These are phyloP conservation scores for Alauda arvensis DNA, from an alignment of 2,797 vertebrate species.

Conservation along the genomic window DNA sequence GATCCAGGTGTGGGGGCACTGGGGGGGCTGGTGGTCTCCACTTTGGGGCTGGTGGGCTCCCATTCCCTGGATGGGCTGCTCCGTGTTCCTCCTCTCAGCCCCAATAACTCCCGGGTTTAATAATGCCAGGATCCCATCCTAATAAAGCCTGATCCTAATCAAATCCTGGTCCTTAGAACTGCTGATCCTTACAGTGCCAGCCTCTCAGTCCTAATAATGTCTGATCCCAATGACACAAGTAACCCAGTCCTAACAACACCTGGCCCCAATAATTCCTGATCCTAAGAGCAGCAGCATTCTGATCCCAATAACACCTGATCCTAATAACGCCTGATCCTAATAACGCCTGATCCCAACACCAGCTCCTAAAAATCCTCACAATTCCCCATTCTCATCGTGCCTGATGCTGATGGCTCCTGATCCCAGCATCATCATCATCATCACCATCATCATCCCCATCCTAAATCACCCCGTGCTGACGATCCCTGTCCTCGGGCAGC, in stretches of 20 bases:
- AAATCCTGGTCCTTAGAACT: neutral
- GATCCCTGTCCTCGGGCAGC: neutral
- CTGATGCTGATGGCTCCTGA: neutral
- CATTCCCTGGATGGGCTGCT: neutral
- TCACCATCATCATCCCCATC: neutral
- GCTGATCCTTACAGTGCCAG: rapidly evolving
- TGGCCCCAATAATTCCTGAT: neutral
- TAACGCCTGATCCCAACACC: neutral
- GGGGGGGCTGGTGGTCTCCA: neutral
- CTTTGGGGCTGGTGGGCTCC: neutral
- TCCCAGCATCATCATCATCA: neutral
- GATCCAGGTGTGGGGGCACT: neutral
- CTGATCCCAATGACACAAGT: neutral
- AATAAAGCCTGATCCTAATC: too few relatives aligned
- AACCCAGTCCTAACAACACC: rapidly evolving
- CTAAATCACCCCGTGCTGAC: rapidly evolving
- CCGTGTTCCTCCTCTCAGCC: rapidly evolving
- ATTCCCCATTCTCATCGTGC: rapidly evolving
- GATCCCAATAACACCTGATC: rapidly evolving
- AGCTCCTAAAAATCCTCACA: neutral
- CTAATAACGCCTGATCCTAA: neutral
- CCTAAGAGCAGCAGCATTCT: neutral
- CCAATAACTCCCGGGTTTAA: neutral
- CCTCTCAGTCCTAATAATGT: rapidly evolving
- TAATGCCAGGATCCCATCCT: neutral